Evolutionary conservation across 2,888 invertebrate genomes (phyloP), one percentile per base, ranked within the genome.

Genomic region (Odiellus spinosus): DNA sequence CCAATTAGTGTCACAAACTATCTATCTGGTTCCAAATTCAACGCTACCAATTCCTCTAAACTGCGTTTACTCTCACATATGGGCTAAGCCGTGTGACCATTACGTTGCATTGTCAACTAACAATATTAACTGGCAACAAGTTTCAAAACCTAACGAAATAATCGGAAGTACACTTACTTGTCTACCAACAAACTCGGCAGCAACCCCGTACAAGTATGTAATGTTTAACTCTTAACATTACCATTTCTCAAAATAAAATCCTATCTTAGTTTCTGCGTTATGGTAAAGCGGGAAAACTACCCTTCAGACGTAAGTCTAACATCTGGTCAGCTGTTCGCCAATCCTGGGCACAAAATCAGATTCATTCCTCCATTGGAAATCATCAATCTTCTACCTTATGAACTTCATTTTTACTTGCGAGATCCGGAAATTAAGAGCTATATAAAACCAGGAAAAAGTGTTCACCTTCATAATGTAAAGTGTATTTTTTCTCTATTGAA

Each of bases 341-440:
- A 10, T 17, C 86, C 91, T 4, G 93, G 85, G 0, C 95, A 96
- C 66, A 78, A 80, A 14, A 78, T 96, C 51, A 76, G 78, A 2
- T 69, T 98, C 40, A 70, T 85, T 56, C 83, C 93, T 20, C 86
- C 88, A 1, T 71, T 96, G 15, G 66, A 81, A 14, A 64, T 95
- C 3, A 77, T 80, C 54, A 96, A 95, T 72, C 73, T 95, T 50
- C 73, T 96, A 44, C 95, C 95, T 0, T 63, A 68, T 40, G 73
- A 74, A 51, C 55, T 73, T 45, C 62, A 63, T 49, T 67, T 65
- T 46, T 42, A 19, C 11, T 17, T 52, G 8, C 48, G 60, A 51
- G 56, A 57, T 10, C 59, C 59, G 4, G 59, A 67, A 73, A 35
- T 67, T 1, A 47, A 41, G 19, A 60, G 60, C 11, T 61, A 61